These are phyloP conservation scores for Montipora cactus DNA, from an alignment of 64 coral and sea anemone species.

Conservation along the genomic window DNA sequence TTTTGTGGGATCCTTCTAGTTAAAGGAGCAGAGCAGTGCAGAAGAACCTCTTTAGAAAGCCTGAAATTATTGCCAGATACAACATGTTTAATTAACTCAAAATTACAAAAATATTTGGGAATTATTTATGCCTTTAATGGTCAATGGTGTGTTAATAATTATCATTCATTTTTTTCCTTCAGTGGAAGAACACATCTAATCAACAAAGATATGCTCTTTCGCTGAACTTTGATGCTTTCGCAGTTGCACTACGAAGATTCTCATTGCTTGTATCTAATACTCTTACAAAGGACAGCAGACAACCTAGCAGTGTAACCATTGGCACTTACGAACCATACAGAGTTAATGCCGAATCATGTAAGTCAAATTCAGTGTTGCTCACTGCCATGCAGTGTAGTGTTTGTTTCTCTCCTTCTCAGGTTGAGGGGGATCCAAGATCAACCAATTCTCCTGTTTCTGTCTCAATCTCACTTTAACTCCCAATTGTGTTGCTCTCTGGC, in stretches of 20 bases:
- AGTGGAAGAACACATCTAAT: slow-evolving; percentile 79
- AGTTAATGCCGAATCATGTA: slow-evolving; percentile 74
- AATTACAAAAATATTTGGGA: neutral
- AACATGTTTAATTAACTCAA: too few species aligned
- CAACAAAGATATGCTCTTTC: slow-evolving; percentile 40
- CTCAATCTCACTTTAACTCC: too few species aligned
- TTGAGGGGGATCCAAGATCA: too few species aligned
- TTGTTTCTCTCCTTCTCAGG: too few species aligned
- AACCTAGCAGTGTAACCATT: slow-evolving; percentile 14
- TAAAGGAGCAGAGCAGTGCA: too few species aligned
- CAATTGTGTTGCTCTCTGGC: too few species aligned
- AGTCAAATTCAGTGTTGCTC: slow-evolving; percentile 3
- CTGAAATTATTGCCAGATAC: too few species aligned
- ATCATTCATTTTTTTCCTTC: neutral
- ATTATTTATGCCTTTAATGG: neutral
- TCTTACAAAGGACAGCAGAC: slow-evolving; percentile 43
- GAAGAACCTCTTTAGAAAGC: too few species aligned
- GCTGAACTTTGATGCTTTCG: slow-evolving; percentile 70
- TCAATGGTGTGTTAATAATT: neutral
- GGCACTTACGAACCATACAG: slow-evolving; percentile 87
- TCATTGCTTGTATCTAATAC: slow-evolving; percentile 50
- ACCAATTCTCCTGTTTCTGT: too few species aligned
- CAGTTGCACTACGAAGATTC: slow-evolving; percentile 62
- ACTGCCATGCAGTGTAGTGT: too few species aligned
- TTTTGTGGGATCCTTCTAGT: too few species aligned